Evolutionary conservation across 2,797 vertebrate species (phyloP), one percentile per base, ranked within the genome.

Genomic region (Anguilla anguilla): DNA sequence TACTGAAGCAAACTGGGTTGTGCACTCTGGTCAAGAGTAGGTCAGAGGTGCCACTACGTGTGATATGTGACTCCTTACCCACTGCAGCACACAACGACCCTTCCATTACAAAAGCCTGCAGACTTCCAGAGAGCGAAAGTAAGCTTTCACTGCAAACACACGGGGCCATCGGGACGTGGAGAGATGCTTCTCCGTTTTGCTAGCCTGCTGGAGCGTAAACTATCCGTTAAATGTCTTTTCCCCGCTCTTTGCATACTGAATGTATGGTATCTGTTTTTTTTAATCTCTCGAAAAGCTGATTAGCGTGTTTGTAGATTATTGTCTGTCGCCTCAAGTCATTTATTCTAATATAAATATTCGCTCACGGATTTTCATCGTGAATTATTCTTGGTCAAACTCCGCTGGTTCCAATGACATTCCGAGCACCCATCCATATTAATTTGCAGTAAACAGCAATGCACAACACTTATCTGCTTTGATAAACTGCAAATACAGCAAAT

Each of bases 281-380:
- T 53, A 35, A 77, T 19, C 31, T 77, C 19, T 77, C 19, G 72
- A 15, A 43, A 77, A 77, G 35, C 72, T 43, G n/a, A 72, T 72
- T 72, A 72, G n/a, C 67, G 31, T 72, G 67, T 72, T 39, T 77
- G 31, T 77, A 77, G 35, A 77, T 77, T 77, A 43, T 77, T 77
- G 15, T 77, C 35, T 39, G 72, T 77, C 3, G 35, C 35, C 17
- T 15, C 43, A 3, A 77, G 31, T 77, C 72, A 77, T 39, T 77
- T 77, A 77, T 77, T 77, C 10, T 43, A 35, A 77, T 77, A 39
- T 77, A 43, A 39, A 77, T 77, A 43, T 77, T 77, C 35, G 19
- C 72, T 77, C 35, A 39, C 35, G 17, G 72, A 39, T 77, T 77
- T 13, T 77, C 72, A 43, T 39, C 72, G 17, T 39, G 13, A 43